Conservation (phyloP, 37 sponge, comb jelly and placozoan genomes). For the Ephydatia muelleri region DNA sequence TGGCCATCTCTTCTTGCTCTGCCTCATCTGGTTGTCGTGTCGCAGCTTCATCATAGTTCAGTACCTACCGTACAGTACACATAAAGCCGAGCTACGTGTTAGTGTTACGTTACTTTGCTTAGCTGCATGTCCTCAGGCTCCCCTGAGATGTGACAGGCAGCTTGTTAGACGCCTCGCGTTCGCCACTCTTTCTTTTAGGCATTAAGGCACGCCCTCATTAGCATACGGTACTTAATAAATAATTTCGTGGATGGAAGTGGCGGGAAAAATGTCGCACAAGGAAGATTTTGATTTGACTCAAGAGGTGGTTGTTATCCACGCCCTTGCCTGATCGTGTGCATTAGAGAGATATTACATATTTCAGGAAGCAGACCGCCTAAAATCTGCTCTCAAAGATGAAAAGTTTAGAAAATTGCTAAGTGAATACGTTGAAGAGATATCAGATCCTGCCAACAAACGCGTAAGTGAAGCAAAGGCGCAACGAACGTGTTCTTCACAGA, state of each 20-base stretch:
- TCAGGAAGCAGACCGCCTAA: constrained; percentile 71
- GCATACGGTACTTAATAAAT: not conserved
- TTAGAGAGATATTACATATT: not conserved
- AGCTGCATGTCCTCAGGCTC: not conserved
- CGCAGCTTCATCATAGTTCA: not conserved
- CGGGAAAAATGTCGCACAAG: not conserved
- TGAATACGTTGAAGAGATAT: constrained; percentile 89
- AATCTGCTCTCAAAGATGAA: constrained; percentile 80
- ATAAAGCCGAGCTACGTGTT: not conserved
- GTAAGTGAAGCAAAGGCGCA: not conserved
- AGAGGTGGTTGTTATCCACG: not conserved
- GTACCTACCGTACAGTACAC: not conserved
- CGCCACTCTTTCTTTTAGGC: not conserved
- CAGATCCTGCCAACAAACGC: constrained; percentile 80
- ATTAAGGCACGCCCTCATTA: not conserved
- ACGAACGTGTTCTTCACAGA: not conserved
- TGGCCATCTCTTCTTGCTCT: constrained; percentile 54
- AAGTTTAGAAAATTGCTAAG: constrained; percentile 86
- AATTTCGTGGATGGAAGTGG: not conserved
- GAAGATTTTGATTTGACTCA: constrained; percentile 10
- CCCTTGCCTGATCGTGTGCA: not conserved
- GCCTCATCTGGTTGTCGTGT: not conserved
- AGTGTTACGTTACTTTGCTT: not conserved
- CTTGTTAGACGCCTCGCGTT: not conserved
- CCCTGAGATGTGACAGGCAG: not conserved